Evolutionary conservation across 2,888 invertebrate genomes (phyloP).

Genomic region (Agrotis ipsilon): DNA sequence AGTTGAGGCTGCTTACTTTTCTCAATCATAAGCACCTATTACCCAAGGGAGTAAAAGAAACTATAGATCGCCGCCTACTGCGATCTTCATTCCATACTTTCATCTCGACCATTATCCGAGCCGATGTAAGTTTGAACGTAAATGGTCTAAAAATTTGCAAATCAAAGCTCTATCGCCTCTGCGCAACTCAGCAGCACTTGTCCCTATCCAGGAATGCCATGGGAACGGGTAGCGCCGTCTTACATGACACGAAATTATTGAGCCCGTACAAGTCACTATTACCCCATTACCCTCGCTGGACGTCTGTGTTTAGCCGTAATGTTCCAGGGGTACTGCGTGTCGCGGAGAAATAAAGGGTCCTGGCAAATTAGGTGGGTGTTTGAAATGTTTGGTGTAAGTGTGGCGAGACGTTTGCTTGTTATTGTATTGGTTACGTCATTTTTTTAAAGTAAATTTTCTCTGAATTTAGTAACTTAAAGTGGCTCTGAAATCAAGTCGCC

Average conservation of each 20-base stretch:
- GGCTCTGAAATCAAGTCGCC: neutral
- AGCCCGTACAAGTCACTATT: conserved; percentile 77
- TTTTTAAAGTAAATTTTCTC: too few relatives aligned
- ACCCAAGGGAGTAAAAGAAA: too few relatives aligned
- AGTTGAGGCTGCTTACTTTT: too few relatives aligned
- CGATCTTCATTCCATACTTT: too few relatives aligned
- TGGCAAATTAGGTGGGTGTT: conserved; percentile 7
- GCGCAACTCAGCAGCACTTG: conserved; percentile 26
- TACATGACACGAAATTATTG: conserved; percentile 85
- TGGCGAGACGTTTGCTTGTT: neutral
- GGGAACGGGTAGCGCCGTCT: conserved; percentile 83
- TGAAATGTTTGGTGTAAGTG: conserved; percentile 7
- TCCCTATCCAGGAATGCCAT: conserved; percentile 80
- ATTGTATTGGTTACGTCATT: too few relatives aligned
- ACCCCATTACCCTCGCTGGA: conserved; percentile 71
- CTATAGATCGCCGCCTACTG: too few relatives aligned
- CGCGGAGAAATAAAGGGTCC: conserved; percentile 48
- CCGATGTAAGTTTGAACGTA: too few relatives aligned
- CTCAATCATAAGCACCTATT: too few relatives aligned
- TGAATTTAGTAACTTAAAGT: neutral
- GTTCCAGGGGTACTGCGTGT: conserved; percentile 55
- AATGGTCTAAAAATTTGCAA: neutral
- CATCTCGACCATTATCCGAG: too few relatives aligned
- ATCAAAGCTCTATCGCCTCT: conserved; percentile 45
- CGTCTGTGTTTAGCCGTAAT: conserved; percentile 66